Evolutionary conservation across 2,797 vertebrate genomes (phyloP).

Genomic region (Pangasius mekongensis): DNA sequence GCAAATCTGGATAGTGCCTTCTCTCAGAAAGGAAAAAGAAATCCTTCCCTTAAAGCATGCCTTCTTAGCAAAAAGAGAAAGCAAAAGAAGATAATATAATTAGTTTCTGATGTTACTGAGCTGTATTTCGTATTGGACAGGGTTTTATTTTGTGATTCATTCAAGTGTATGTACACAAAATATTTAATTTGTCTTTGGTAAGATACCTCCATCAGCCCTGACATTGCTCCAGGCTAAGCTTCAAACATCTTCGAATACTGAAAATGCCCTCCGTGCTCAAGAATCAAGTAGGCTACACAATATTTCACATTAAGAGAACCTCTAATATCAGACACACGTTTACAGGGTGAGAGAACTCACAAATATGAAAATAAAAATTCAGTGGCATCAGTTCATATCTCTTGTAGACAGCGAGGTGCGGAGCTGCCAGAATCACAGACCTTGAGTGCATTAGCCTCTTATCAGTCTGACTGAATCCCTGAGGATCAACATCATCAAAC

Average conservation of each 20-base stretch:
- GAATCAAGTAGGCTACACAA: not conserved
- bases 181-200: not conserved
- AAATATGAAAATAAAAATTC: not conserved
- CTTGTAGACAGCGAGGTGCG: not conserved
- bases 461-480: not conserved
- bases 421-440: not conserved
- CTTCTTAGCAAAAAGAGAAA: not conserved
- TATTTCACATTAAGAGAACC: not conserved
- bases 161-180: not conserved
- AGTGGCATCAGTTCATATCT: not conserved
- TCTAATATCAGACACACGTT: not conserved
- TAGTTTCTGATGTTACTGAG: not conserved
- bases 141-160: not conserved
- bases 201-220: not conserved
- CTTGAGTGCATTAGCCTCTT: not conserved
- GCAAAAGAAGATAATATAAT: not conserved
- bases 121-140: not conserved
- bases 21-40: not conserved
- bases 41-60: not conserved
- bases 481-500: slow-evolving; percentile 1
- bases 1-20: not conserved
- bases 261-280: not conserved
- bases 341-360: not conserved
- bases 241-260: not conserved
- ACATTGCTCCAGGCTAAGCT: not conserved